Conservation (phyloP, 2,113 vertebrate genomes). For the Pseudorasbora parva region DNA sequence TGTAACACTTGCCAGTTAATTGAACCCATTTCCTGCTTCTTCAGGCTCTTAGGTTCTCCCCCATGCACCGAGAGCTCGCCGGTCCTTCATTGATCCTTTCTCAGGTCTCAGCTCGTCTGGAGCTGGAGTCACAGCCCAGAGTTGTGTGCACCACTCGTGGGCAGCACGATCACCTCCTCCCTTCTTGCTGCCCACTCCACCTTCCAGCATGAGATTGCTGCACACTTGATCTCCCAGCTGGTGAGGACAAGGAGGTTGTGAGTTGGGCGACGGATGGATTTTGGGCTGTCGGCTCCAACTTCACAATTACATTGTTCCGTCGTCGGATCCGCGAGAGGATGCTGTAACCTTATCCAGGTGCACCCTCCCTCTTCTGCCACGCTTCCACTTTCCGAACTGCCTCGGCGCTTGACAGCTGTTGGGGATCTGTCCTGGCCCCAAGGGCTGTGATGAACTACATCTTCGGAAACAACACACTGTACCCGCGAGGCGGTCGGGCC, state of each 20-base stretch:
- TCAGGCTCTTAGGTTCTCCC: conserved; percentile 56
- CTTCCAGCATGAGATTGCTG: conserved; percentile 30
- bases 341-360: conserved; percentile 71
- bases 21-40: conserved; percentile 77
- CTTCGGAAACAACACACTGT: conserved; percentile 96
- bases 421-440: conserved; percentile 24
- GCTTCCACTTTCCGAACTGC: conserved; percentile 37
- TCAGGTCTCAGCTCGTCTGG: conserved; percentile 53
- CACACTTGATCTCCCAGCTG: conserved; percentile 31
- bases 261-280: conserved; percentile 34
- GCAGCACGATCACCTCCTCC: conserved; percentile 53
- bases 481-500: conserved; percentile 87
- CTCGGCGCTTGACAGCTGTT: conserved; percentile 76
- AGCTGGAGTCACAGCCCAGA: conserved; percentile 52
- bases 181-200: conserved; percentile 51
- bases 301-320: conserved; percentile 13
- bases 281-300: not conserved
- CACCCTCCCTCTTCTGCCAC: conserved; percentile 36
- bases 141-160: conserved; percentile 39
- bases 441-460: conserved; percentile 95
- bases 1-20: conserved; percentile 77
- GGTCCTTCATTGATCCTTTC: conserved; percentile 59
- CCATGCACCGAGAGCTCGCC: conserved; percentile 50
- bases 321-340: conserved; percentile 69
- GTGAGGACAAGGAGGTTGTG: conserved; percentile 18